Evolutionary conservation across 2,797 vertebrate species (phyloP).

Genomic region (Nyctalus aviator): DNA sequence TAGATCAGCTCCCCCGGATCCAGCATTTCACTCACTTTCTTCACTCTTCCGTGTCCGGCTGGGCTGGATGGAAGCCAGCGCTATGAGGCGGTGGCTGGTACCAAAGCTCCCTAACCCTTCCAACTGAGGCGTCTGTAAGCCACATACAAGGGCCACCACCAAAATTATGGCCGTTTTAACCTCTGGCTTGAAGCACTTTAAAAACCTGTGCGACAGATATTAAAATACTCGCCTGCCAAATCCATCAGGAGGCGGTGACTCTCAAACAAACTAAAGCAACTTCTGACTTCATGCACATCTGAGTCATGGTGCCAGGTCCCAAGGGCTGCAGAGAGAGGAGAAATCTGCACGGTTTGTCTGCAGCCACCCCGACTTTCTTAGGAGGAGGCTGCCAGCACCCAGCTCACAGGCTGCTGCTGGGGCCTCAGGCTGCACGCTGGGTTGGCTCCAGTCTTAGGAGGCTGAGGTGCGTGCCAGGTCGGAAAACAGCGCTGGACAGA

Average conservation of each 20-base stretch:
- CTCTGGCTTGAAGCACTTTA: constrained; percentile 50
- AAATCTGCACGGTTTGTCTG: constrained; percentile 53
- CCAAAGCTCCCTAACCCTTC: constrained; percentile 6
- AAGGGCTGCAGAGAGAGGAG: constrained; percentile 63
- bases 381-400: neutral
- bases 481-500: constrained; percentile 63
- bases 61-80: neutral
- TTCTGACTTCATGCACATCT: constrained; percentile 72
- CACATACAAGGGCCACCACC: neutral
- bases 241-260: constrained; percentile 61
- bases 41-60: neutral
- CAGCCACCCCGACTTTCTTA: neutral
- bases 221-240: constrained; percentile 68
- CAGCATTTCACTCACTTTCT: constrained; percentile 12
- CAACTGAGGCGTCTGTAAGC: neutral
- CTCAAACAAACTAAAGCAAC: constrained; percentile 69
- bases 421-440: neutral
- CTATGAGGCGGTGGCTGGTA: neutral
- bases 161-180: constrained; percentile 49
- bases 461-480: neutral
- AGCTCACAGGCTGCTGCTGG: neutral
- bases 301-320: constrained; percentile 66
- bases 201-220: constrained; percentile 45
- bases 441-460: constrained; percentile 4
- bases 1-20: neutral